These are phyloP conservation scores for Oostethus manadensis DNA, from an alignment of 2,113 vertebrate species.

Conservation along the genomic window DNA sequence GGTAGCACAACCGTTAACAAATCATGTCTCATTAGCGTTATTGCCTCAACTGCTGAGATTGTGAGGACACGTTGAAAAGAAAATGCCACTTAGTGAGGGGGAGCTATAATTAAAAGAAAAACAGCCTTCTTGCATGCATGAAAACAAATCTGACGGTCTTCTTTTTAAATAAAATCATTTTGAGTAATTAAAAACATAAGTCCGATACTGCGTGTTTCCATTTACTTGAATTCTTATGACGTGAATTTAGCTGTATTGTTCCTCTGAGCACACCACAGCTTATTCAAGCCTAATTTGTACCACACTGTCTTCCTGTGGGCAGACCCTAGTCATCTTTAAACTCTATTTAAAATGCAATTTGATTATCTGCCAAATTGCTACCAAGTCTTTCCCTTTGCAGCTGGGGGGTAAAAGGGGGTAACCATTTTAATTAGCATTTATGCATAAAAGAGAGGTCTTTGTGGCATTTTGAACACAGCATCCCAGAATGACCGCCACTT, in stretches of 20 bases:
- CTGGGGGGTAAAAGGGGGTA: conserved; percentile 62
- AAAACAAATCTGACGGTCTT: conserved; percentile 51
- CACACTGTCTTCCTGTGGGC: conserved; percentile 67
- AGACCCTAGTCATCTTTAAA: conserved; percentile 76
- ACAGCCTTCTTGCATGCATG: conserved; percentile 48
- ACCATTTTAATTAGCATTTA: conserved; percentile 78
- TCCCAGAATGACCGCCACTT: conserved; percentile 76
- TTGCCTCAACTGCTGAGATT: conserved; percentile 57
- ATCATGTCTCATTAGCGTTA: conserved; percentile 67
- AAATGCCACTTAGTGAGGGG: conserved; percentile 47
- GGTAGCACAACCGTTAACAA: conserved; percentile 58
- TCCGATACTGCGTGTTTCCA: conserved; percentile 60
- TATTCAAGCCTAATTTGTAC: conserved; percentile 71
- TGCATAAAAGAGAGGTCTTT: conserved; percentile 77
- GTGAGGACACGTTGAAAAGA: conserved; percentile 50
- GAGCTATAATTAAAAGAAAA: conserved; percentile 68
- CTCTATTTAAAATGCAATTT: conserved; percentile 83
- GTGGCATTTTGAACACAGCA: conserved; percentile 69
- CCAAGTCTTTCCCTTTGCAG: conserved; percentile 72
- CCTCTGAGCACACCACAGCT: conserved; percentile 53
- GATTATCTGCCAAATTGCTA: conserved; percentile 83
- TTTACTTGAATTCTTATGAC: conserved; percentile 63
- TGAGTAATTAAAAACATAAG: conserved; percentile 61
- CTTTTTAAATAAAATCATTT: conserved; percentile 47
- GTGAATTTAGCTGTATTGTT: conserved; percentile 65